Conservation (phyloP, 1,140 invertebrate genomes). For the Danaus melanippus region DNA sequence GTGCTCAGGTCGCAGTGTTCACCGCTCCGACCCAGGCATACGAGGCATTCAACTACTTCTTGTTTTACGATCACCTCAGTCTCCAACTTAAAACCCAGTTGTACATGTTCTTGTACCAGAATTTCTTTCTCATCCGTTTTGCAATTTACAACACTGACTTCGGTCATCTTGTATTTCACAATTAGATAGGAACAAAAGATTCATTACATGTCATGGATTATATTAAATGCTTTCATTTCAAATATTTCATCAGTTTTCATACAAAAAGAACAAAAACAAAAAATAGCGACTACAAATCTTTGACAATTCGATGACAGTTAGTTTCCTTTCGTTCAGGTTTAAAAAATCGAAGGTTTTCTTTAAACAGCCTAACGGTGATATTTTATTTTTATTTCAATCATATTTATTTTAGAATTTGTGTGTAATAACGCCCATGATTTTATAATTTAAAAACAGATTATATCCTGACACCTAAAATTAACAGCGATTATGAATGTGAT, state of each 20-base stretch:
- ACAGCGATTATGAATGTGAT: too few relatives aligned
- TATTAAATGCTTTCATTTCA: slow-evolving; percentile 1
- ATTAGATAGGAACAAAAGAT: slow-evolving; percentile 9
- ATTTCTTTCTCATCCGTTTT: slow-evolving; percentile 28
- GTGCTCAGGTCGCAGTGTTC: slow-evolving; percentile 37
- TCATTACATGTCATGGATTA: slow-evolving; percentile 10
- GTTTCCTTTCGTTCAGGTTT: too few relatives aligned
- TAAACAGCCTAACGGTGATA: too few relatives aligned
- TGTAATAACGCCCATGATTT: too few relatives aligned
- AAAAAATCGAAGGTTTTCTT: too few relatives aligned
- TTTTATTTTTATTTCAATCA: too few relatives aligned
- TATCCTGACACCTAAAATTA: too few relatives aligned
- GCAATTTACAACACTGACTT: slow-evolving; percentile 37
- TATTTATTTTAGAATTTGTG: too few relatives aligned
- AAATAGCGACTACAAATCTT: slow-evolving; percentile 15
- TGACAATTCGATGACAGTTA: slow-evolving; percentile 6
- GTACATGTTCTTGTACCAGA: slow-evolving; percentile 24
- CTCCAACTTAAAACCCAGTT: slow-evolving; percentile 42
- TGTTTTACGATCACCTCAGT: slow-evolving; percentile 41
- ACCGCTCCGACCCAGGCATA: slow-evolving; percentile 36
- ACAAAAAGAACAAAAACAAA: slow-evolving; percentile 24
- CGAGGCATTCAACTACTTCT: slow-evolving; percentile 48
- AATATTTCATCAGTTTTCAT: slow-evolving; percentile 6
- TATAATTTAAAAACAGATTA: too few relatives aligned
- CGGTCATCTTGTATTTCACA: slow-evolving; percentile 28